phyloP scores from a whole-genome alignment of 2,113 vertebrate species.

The Turdus rufiventris region DNA sequence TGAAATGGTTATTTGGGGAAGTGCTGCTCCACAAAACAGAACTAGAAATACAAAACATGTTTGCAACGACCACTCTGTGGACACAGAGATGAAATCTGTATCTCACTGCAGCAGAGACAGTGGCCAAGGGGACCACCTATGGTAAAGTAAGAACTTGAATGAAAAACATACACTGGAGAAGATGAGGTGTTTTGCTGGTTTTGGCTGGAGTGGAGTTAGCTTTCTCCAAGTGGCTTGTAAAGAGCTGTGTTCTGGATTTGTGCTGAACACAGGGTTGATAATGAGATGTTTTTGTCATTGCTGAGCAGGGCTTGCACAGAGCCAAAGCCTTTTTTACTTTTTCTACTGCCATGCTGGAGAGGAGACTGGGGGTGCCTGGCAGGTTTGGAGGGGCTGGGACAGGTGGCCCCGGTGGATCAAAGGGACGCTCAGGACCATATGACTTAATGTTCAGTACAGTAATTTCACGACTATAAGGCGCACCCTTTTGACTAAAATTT shows the following conservation, averaged over 20 bases:
- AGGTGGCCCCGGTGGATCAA: not conserved
- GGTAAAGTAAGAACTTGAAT: not conserved
- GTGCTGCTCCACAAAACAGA: not conserved
- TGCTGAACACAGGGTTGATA: not conserved
- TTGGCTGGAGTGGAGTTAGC: not conserved
- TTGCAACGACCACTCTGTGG: accelerated
- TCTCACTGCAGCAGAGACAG: not conserved
- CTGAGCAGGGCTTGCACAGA: not conserved
- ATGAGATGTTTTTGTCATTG: not conserved
- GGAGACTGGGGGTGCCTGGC: no score
- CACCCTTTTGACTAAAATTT: no score
- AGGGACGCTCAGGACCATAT: not conserved
- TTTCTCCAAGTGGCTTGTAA: not conserved
- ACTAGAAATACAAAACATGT: not conserved
- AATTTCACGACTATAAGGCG: no score
- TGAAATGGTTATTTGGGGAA: not conserved
- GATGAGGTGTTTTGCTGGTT: not conserved
- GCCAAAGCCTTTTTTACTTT: not conserved
- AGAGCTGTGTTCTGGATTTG: not conserved
- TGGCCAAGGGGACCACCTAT: not conserved
- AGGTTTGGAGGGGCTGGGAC: not conserved
- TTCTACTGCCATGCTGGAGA: accelerated
- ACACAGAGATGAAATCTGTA: not conserved
- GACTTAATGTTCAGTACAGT: no score
- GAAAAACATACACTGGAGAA: not conserved